Evolutionary conservation across 2,888 invertebrate genomes (phyloP), one percentile per base, ranked within the genome.

Genomic region (Scaptomyza parva): DNA sequence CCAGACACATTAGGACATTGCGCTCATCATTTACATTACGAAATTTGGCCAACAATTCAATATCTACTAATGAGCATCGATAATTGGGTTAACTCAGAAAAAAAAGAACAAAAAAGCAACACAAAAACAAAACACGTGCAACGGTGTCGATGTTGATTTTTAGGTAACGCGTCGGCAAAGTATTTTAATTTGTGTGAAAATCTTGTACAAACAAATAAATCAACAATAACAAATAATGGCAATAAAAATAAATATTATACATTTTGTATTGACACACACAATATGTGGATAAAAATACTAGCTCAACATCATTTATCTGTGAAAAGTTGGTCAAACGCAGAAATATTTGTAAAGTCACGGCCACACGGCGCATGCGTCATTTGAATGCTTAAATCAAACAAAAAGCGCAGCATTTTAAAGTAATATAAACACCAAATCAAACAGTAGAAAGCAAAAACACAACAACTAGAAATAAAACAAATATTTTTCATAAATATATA

Each of bases 101-200:
- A 35, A 26, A 26, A 45, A 53, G 6, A 35, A 35, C 14, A 35
- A 35, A 33, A n/a, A n/a, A 33, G 2, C 14, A 43, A 63, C 41
- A 26, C 47, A 41, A 20, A 40, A 50, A 30, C 50, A 59, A 54
- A 50, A 40, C 44, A 58, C 33, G 30, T 57, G 54, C 55, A 44
- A 12, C 44, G 63, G 37, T 50, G 53, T 44, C 44, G 66, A 45
- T 75, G 63, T 60, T 63, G 71, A 53, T 50, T 69, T 83, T 54
- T 33, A 68, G 62, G 68, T 51, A 72, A 76, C 72, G 62, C 69
- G 77, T 66, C 65, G 72, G 30, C 41, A 69, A 80, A 70, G 82
- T 86, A 86, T 88, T 88, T 87, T 86, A 86, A 86, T 86, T 88
- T 86, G 88, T 86, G 86, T 87, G 85, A 86, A 86, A 79, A 86